Base-by-base conservation (phyloP, 1,140 invertebrate genomes). In the Cydia strobilella region DNA sequence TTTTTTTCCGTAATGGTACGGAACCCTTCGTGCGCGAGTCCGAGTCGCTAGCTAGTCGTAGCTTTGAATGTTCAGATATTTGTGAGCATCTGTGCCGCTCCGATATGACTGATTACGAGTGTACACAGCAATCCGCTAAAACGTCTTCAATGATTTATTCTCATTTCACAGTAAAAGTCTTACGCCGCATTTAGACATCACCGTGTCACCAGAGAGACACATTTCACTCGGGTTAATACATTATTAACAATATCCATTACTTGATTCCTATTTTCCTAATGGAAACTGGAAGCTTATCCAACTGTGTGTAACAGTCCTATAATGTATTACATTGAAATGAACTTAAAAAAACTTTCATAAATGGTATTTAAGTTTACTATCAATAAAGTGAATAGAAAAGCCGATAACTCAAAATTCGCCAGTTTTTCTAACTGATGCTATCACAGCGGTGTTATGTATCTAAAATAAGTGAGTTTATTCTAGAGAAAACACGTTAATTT, bases 111-210 rank as follows among this genome's bases (percentile, higher is more conserved):
- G 15, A n/a, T 15, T 20, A 9, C 27, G 63, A 31, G 31, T 27
- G 18, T 7, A 65, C 23, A 39, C 63, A 18, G 65, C 65, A 69
- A 69, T 42, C 65, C 15, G 18, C 65, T 69, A 69, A 69, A 69
- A 69, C 65, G 65, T 69, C 65, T 69, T 69, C 31, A 39, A 69
- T 18, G 65, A 69, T 69, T 69, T 59, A 59, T 18, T 59, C 20
- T 23, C 54, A 59, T 59, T 59, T 59, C 54, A 59, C 54, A 23
- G 54, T 59, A 59, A 20, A 59, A 59, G 54, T 59, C 23, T 59
- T 23, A 59, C 20, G 54, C 54, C 54, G 18, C 48, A 5, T 18
- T 23, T 12, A 9, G 54, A 10, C 54, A 5, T 9, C n/a, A 2
- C 51, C 51, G 54, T 59, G 54, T 23, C 54, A 59, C 54, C 20